Conservation (phyloP, 2,797 vertebrate genomes). For the Mormyrus hasselquistii region DNA sequence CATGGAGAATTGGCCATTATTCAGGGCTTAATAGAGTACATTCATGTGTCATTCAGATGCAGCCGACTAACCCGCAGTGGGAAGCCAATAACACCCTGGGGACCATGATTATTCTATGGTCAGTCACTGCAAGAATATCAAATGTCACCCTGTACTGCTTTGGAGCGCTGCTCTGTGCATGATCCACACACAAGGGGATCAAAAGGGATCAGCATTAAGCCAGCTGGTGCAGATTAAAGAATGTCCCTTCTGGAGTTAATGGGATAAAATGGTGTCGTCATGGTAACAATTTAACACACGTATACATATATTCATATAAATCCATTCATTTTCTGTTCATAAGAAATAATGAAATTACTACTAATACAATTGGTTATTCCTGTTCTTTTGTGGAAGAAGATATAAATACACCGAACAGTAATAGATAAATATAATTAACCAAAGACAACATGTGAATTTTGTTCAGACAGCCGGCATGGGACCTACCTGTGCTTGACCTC, state of each 20-base stretch:
- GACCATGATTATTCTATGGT: conserved; percentile 28
- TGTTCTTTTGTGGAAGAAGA: neutral
- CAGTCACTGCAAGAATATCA: conserved; percentile 52
- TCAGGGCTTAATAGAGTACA: conserved; percentile 22
- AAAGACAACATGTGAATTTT: neutral
- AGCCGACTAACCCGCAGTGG: neutral
- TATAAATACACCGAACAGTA: neutral
- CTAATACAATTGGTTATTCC: neutral
- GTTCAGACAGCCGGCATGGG: conserved; percentile 22
- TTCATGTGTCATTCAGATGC: conserved; percentile 34
- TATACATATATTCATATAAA: neutral
- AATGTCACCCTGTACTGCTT: conserved; percentile 39
- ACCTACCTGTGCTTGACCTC: conserved; percentile 66
- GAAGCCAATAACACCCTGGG: neutral
- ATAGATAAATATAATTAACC: neutral
- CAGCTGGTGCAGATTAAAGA: conserved; percentile 3
- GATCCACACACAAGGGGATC: neutral
- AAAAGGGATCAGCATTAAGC: neutral
- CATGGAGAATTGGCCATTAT: conserved; percentile 30
- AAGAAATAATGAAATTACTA: neutral
- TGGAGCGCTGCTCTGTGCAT: neutral
- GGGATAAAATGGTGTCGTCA: neutral
- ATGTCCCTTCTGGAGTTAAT: neutral
- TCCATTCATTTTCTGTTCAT: neutral
- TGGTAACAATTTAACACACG: neutral